A percentile compares a stretch with the other conserved stretches of the same genome.
phyloP scores from a whole-genome alignment of 2,888 invertebrate genomes.

The Phymatocera aterrima region DNA sequence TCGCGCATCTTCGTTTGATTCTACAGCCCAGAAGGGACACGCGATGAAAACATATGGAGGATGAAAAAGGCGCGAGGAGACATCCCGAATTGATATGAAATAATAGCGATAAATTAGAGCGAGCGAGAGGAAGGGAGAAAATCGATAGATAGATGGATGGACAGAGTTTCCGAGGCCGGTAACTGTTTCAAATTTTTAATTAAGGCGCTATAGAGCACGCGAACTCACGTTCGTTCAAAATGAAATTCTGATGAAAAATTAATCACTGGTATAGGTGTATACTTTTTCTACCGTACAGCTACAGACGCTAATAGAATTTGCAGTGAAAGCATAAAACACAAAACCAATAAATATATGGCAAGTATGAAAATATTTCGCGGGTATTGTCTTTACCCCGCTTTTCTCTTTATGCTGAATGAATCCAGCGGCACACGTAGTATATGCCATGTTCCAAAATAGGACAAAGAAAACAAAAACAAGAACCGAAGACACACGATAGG shows the following conservation, averaged over 20 bases:
- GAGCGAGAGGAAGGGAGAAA: too few species aligned
- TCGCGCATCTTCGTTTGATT: too few species aligned
- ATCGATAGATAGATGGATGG: too few species aligned
- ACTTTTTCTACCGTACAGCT: background rate
- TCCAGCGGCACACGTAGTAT: too few species aligned
- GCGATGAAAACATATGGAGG: slow-evolving; percentile 1
- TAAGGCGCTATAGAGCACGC: slow-evolving; percentile 10
- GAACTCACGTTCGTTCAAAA: slow-evolving; percentile 42
- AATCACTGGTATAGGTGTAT: slow-evolving; percentile 10
- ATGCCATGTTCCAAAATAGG: too few species aligned
- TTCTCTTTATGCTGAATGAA: background rate
- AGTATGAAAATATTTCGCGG: background rate
- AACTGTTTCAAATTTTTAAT: slow-evolving; percentile 39
- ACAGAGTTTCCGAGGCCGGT: slow-evolving; percentile 21
- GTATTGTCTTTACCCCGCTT: too few species aligned
- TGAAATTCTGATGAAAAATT: slow-evolving; percentile 40
- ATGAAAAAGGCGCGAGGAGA: slow-evolving; percentile 6
- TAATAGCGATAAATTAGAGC: slow-evolving; percentile 26
- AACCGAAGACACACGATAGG: background rate
- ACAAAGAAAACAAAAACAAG: background rate
- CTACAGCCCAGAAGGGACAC: slow-evolving; percentile 8
- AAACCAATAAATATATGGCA: background rate
- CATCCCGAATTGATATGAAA: slow-evolving; percentile 21
- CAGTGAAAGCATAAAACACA: background rate
- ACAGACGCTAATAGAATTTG: too few species aligned